Base-by-base conservation (phyloP, 2,888 invertebrate genomes). In the Holacanthella duospinosa region DNA sequence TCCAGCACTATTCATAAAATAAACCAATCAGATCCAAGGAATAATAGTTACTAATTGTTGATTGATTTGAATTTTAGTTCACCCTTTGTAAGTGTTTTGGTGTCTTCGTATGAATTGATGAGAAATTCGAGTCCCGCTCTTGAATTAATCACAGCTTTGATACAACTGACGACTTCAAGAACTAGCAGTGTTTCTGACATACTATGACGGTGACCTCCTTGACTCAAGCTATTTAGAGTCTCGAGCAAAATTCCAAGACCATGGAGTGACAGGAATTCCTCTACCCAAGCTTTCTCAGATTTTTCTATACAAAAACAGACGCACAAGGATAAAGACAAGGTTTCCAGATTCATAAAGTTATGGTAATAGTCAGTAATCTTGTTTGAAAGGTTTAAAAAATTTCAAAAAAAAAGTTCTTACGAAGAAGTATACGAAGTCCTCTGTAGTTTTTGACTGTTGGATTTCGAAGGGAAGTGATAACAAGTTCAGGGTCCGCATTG, bases 1-100 rank as follows among this genome's bases (percentile, higher is more conserved):
- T 93, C 90, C 78, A 95, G 82, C 71, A 93, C 94, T 78, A 77
- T n/a, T n/a, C n/a, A n/a, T n/a, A 26, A 78, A 78, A 60, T 68
- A 60, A 64, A 36, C 57, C 48, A 55, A 58, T 56, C 55, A 24
- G 9, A 12, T 27, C 24, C 25, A 56, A 56, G 6, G 6, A 24
- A 6, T 21, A 53, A 53, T 53, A 76, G 72, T 4, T 64, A 53
- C n/a, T 21, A 43, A 43, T 43, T 43, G n/a, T n/a, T n/a, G n/a
- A n/a, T n/a, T n/a, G n/a, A n/a, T n/a, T n/a, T n/a, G n/a, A n/a
- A n/a, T n/a, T n/a, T n/a, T n/a, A n/a, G 36, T 36, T 70, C 66
- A 80, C 79, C 77, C 70, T 74, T 75, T n/a, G 76, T 74, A 4
- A 80, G 75, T 68, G 78, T 77, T 57, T 75, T 74, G 6, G 76